Percentiles rank a stretch among this genome's conserved stretches.
These are phyloP conservation scores for Sepiola atlantica DNA, from an alignment of 2,888 invertebrate genomes.

Conservation along the genomic window DNA sequence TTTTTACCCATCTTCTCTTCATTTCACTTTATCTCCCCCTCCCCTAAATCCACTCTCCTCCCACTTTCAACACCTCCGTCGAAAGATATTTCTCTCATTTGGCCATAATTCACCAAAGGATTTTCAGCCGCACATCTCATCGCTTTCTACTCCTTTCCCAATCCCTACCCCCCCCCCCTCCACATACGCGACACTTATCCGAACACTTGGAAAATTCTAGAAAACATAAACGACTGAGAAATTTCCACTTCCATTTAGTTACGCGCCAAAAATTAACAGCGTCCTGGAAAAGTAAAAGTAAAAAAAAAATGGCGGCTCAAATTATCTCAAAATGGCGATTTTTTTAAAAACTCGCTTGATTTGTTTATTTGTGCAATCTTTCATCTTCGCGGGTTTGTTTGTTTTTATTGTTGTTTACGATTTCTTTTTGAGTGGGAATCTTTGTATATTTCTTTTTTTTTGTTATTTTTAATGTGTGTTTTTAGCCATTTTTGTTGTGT, in stretches of 20 bases:
- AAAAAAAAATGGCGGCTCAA: background rate
- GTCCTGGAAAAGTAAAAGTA: background rate
- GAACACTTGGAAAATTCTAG: background rate
- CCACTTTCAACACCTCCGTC: background rate
- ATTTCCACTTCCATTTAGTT: conserved; percentile 11
- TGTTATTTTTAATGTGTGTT: too few relatives aligned
- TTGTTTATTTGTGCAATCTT: background rate
- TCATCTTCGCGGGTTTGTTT: background rate
- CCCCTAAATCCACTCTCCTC: background rate
- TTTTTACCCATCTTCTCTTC: background rate
- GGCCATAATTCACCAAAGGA: background rate
- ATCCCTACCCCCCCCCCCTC: background rate
- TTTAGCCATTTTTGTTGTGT: background rate
- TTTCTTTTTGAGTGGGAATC: too few relatives aligned
- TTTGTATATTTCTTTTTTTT: too few relatives aligned
- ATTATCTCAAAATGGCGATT: conserved; percentile 1
- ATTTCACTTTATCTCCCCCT: background rate
- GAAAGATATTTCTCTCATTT: background rate
- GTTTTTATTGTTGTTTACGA: background rate
- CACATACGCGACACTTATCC: too few relatives aligned
- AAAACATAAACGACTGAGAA: background rate
- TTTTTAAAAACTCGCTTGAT: background rate
- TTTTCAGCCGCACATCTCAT: background rate
- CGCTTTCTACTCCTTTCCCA: background rate
- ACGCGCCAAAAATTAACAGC: conserved; percentile 10